Percentiles rank a stretch among this genome's conserved stretches.
These are phyloP conservation scores for Arenaria interpres DNA, from an alignment of 2,113 vertebrate genomes.

Conservation along the genomic window DNA sequence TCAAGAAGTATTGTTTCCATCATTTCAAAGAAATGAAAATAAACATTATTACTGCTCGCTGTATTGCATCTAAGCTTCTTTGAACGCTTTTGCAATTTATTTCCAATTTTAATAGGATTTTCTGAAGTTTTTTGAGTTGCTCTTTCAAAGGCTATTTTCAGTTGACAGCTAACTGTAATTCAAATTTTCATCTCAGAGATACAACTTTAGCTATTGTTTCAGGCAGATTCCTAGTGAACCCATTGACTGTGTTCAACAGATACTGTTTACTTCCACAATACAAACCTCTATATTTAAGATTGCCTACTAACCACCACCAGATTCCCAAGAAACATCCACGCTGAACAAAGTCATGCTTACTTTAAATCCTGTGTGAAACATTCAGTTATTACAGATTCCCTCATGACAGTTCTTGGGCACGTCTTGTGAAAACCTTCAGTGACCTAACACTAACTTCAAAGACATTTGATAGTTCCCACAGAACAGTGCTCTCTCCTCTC, in stretches of 20 bases:
- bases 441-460: neutral
- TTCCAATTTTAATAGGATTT: neutral
- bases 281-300: neutral
- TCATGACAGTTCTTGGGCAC: neutral
- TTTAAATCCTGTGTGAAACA: neutral
- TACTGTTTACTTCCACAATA: neutral
- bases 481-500: neutral
- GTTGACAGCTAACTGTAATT: neutral
- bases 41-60: neutral
- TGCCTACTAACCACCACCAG: neutral
- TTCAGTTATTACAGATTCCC: neutral
- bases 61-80: neutral
- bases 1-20: neutral
- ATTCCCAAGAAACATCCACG: neutral
- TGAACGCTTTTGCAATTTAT: neutral
- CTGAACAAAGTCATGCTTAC: neutral
- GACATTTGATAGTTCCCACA: neutral
- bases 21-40: neutral
- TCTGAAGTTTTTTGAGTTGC: neutral
- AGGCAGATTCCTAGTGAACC: neutral
- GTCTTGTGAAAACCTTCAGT: neutral
- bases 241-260: neutral
- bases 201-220: neutral
- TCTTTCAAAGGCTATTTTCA: neutral
- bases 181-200: neutral